Base-by-base conservation (phyloP, 2,797 vertebrate species). In the Syngnathus acus region DNA sequence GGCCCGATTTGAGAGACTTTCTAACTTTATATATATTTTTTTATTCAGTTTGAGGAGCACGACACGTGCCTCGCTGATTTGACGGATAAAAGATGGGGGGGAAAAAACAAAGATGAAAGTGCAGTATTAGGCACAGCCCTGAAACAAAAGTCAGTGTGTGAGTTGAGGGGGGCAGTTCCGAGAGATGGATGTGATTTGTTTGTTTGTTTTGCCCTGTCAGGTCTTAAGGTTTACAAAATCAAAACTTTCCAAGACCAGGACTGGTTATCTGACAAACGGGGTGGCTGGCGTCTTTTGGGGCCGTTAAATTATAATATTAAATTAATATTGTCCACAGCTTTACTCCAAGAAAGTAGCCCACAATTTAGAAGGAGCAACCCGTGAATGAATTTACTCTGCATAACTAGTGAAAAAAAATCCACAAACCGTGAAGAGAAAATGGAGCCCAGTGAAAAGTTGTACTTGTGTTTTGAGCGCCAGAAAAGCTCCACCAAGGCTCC, bases 41-140 rank as follows among this genome's bases (percentile, higher is more conserved):
- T 61, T 61, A 14, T 62, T 11, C 42, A 43, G 40, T 87, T 86
- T 82, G 83, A 86, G 78, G 84, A 79, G 80, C 74, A 81, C 73
- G 82, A 84, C 79, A 75, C 66, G 74, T 37, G 79, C 72, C 80
- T 86, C 67, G 71, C 82, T 83, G 86, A 88, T 88, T 85, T 84
- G 86, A 86, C 85, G 80, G 88, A 87, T 89, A 87, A 88, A 87
- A 43, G 42, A 1, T 0, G 42, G 42, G 4, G n/a, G n/a, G n/a
- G n/a, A 17, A 6, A 17, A 19, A 87, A 86, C 82, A 84, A 80
- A 88, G 84, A 88, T 89, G 82, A 88, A 90, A 89, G 87, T 74
- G 75, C 65, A 65, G 77, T 76, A 65, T 89, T 87, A 87, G 80
- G 81, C 84, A 84, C 72, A 78, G 75, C 79, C 82, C 70, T 68